Evolutionary conservation across 2,888 invertebrate genomes (phyloP).

Genomic region (Drosophila falleni): DNA sequence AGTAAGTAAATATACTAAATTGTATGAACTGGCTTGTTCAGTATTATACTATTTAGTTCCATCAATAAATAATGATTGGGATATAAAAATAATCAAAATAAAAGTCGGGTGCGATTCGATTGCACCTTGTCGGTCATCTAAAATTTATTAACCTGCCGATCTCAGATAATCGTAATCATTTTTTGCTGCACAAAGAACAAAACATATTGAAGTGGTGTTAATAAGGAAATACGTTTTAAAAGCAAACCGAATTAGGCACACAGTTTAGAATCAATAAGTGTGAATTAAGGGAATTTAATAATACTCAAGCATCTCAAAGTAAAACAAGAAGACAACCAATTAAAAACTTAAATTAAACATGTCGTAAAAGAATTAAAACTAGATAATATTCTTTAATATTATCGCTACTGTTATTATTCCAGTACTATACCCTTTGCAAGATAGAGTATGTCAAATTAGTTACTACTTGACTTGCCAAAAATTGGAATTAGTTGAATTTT

Average conservation of each 20-base stretch:
- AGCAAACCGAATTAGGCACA: background rate
- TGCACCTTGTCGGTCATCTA: background rate
- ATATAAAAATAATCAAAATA: too few relatives aligned
- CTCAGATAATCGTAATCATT: slow-evolving; percentile 1
- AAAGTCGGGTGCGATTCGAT: too few relatives aligned
- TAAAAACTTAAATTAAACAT: background rate
- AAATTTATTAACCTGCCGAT: background rate
- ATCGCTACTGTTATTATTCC: background rate
- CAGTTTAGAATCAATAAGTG: background rate
- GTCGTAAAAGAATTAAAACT: background rate
- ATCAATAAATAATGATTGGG: background rate
- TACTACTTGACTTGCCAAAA: background rate
- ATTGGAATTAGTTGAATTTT: background rate
- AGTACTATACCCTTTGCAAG: background rate
- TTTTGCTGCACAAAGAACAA: background rate
- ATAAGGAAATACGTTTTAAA: background rate
- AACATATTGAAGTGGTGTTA: background rate
- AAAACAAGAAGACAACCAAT: too few relatives aligned
- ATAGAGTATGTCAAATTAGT: background rate
- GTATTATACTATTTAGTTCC: background rate
- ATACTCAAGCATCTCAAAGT: too few relatives aligned
- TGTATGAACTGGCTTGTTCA: background rate
- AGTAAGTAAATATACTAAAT: too few relatives aligned
- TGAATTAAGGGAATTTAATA: background rate
- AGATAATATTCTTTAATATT: background rate